phyloP scores from a whole-genome alignment of 2,797 vertebrate genomes.

The Ctenosaura bakeri region DNA sequence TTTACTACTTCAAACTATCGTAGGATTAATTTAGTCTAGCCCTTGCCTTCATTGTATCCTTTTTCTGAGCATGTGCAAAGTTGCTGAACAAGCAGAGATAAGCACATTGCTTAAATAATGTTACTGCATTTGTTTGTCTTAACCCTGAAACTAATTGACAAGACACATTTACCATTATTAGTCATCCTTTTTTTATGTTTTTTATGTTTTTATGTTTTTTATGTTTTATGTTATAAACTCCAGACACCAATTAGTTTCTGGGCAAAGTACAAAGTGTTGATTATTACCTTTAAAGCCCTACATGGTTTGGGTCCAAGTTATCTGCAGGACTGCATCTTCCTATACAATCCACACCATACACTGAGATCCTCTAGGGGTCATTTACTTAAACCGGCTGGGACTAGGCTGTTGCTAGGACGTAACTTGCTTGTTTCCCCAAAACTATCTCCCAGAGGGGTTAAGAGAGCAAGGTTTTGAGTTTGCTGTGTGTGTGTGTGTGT shows the following conservation, averaged over 20 bases:
- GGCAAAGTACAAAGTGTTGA: too few relatives aligned
- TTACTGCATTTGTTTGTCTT: not conserved
- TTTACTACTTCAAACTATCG: not conserved
- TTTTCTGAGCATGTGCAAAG: not conserved
- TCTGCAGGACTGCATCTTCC: too few relatives aligned
- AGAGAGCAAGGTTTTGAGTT: not conserved
- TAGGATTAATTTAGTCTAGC: not conserved
- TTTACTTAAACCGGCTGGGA: too few relatives aligned
- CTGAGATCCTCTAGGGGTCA: too few relatives aligned
- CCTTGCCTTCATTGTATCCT: not conserved
- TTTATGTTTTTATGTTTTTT: too few relatives aligned
- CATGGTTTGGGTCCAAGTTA: too few relatives aligned
- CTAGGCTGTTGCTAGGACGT: not conserved
- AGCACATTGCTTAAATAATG: not conserved
- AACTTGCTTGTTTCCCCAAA: not conserved
- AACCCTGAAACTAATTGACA: not conserved
- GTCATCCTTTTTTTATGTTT: too few relatives aligned
- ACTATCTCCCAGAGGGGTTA: not conserved
- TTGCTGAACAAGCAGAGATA: conserved; percentile 1
- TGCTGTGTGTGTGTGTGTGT: not conserved
- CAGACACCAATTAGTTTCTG: too few relatives aligned
- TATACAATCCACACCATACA: too few relatives aligned
- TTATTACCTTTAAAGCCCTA: too few relatives aligned
- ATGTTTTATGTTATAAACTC: not conserved
- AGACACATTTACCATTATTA: not conserved